Base-by-base conservation (phyloP, 1,140 invertebrate species). In the Heliconius congener region DNA sequence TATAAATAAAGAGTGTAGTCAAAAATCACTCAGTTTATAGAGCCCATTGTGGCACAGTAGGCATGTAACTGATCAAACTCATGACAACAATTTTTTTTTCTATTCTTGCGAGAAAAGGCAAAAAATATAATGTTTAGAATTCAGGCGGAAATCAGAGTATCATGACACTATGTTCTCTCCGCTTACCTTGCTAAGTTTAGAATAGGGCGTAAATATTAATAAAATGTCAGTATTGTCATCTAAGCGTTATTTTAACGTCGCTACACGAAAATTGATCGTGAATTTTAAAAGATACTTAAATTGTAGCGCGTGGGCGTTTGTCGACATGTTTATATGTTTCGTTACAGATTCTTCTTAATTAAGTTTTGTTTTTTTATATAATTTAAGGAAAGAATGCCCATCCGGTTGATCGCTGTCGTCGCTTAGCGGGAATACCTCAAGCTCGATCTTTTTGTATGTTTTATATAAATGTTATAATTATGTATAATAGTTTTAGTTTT, bases 291-390 rank as follows among this genome's bases (percentile, higher is more conserved):
- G 77, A 77, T 60, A 75, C 79, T 81, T 80, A 86, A 84, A 81
- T 84, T 81, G 80, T 77, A 80, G 71, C 73, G 83, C 77, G 85
- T 81, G 85, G 79, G 71, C 70, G 79, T 80, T 76, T 78, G 82
- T 77, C 81, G 84, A 84, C 83, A 84, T 85, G 83, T 85, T 85
- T 84, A 85, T 84, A 83, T 83, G 81, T 80, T 85, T 85, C 81
- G 81, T 85, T 81, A 84, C 81, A 81, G 81, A 84, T 80, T 84
- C 27, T 66, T 30, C 80, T 85, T 85, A 85, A 85, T 85, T 85
- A 85, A 84, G 81, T 83, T 79, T 74, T 46, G 52, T 27, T 76
- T 81, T 52, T 78, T 78, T 71, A 66, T 66, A 71, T 81, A 78
- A 81, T 81, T 78, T 66, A 76, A n/a, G 73, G 76, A 78, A 78